A percentile compares a stretch with the other conserved stretches of the same genome.
phyloP scores from a whole-genome alignment of 2,888 invertebrate species.

The Pecten maximus region DNA sequence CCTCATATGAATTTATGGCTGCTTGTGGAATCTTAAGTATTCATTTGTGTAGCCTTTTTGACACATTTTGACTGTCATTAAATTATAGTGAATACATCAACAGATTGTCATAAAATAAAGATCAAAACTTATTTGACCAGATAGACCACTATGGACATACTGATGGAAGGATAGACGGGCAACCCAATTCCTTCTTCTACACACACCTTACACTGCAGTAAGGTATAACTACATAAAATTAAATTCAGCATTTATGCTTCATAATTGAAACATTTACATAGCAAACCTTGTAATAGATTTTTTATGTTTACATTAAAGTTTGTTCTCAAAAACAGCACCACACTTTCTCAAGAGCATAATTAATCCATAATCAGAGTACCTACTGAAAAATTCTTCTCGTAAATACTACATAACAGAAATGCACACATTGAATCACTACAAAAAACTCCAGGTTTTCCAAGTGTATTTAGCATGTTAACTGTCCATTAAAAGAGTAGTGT shows the following conservation, averaged over 20 bases:
- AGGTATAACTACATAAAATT: neutral
- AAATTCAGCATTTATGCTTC: neutral
- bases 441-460: neutral
- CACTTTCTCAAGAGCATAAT: neutral
- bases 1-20: no score
- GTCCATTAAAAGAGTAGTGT: slow-evolving; percentile 2
- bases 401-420: neutral
- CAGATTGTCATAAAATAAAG: no score
- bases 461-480: neutral
- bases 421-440: neutral
- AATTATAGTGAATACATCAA: no score
- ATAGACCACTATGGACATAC: no score
- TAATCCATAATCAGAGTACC: neutral
- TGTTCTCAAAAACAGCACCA: neutral
- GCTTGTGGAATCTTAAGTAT: no score
- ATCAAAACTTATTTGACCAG: no score
- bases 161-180: no score
- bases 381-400: neutral
- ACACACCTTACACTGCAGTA: no score
- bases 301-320: neutral
- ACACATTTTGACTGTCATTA: no score
- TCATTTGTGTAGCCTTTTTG: no score
- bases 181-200: no score
- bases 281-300: neutral
- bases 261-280: neutral